Evolutionary conservation across 2,113 vertebrate species (phyloP).

Genomic region (Eublepharis macularius): DNA sequence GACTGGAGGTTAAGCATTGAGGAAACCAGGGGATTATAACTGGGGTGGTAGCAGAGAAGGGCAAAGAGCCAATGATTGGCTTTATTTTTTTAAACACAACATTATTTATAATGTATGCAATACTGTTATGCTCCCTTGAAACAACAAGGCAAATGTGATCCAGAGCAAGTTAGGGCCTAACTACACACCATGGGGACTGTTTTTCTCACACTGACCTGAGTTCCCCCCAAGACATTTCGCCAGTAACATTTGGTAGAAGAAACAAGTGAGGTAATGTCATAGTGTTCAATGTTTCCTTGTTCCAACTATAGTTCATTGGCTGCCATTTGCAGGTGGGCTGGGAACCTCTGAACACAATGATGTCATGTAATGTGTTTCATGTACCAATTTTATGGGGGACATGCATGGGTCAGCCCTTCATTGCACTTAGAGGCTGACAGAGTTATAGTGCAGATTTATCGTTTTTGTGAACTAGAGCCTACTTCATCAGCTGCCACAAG

Average conservation of each 20-base stretch:
- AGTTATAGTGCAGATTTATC: too few species aligned
- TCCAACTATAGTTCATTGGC: background rate
- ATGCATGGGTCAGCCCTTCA: background rate
- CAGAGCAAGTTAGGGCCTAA: background rate
- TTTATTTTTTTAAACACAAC: background rate
- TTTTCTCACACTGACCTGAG: background rate
- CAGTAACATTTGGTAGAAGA: background rate
- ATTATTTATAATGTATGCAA: background rate
- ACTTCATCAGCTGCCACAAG: too few species aligned
- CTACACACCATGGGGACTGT: too few species aligned
- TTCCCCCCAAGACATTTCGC: background rate
- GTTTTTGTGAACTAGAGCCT: too few species aligned
- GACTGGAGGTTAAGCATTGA: constrained; percentile 67
- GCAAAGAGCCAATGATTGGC: background rate
- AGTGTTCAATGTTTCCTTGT: background rate
- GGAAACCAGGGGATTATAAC: constrained; percentile 37
- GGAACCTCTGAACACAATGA: background rate
- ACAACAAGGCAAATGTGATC: background rate
- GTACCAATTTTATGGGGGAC: background rate
- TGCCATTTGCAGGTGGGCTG: background rate
- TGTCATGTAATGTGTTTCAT: background rate
- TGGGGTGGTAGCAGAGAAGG: background rate
- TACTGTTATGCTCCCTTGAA: background rate
- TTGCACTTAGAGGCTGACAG: background rate
- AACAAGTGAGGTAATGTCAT: background rate